Conservation (phyloP, 2,888 invertebrate genomes). For the Trachelus iudaicus region DNA sequence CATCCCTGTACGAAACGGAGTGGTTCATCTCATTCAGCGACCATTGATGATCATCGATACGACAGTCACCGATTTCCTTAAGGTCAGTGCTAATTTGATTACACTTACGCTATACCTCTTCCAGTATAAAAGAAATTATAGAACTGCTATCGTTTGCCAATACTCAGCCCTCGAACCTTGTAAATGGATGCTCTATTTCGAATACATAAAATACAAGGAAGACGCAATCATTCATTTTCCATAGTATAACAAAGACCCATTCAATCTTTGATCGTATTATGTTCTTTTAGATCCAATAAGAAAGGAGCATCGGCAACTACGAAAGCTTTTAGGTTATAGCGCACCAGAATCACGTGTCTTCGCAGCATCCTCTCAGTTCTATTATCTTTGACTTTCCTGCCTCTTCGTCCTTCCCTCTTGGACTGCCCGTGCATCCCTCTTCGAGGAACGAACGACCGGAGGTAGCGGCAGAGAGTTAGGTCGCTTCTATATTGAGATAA, state of each 20-base stretch:
- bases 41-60: conserved; percentile 93
- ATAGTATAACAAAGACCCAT: neutral
- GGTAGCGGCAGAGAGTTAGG: neutral
- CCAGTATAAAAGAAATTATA: neutral
- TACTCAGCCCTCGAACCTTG: neutral
- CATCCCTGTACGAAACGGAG: conserved; percentile 92
- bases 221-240: neutral
- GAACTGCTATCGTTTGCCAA: neutral
- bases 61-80: conserved; percentile 85
- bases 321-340: conserved; percentile 22
- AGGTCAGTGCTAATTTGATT: conserved; percentile 71
- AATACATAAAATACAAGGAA: neutral
- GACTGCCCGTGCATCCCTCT: conserved; percentile 4
- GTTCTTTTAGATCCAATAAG: neutral
- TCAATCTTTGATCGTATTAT: neutral
- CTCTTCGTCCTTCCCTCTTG: neutral
- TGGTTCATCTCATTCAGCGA: conserved; percentile 91
- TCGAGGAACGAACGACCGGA: conserved; percentile 9
- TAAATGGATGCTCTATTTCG: neutral
- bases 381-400: neutral
- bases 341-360: neutral
- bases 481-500: conserved; percentile 19
- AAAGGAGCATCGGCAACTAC: conserved; percentile 14
- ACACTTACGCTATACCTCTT: neutral
- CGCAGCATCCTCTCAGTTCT: neutral